Evolutionary conservation across 2,888 invertebrate species (phyloP), one percentile per base, ranked within the genome.

Genomic region (Didymodactylos carnosus): DNA sequence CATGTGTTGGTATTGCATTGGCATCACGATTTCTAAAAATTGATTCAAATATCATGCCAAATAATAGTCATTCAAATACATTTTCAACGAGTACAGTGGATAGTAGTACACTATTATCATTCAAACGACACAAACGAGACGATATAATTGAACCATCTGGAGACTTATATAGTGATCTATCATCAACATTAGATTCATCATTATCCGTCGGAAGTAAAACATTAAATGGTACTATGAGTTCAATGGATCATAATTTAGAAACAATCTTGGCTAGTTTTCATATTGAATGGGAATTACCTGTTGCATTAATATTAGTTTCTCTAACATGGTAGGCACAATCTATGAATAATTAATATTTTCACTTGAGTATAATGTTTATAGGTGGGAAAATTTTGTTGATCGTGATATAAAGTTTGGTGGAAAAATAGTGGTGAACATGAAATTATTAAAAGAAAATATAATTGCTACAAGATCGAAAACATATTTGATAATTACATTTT

Each of bases 331-430:
- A 62, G 25, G 49, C n/a, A 23, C n/a, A n/a, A n/a, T n/a, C n/a
- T 10, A 10, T 49, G 8, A 6, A 23, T 23, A 14, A 23, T 16
- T 43, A 19, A 43, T n/a, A 43, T 43, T 43, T 19, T 43, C 16
- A n/a, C 8, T 19, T n/a, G 5, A 1, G 16, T 3, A 23, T 49
- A n/a, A n/a, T n/a, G n/a, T 23, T 1, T 49, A 11, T 35, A 62
- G 62, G 62, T 97, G 97, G 97, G 95, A 97, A 84, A 97, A 97
- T 84, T 97, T 91, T 81, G 91, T 94, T 1, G 90, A 91, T 75
- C 87, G 88, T 75, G 88, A 91, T 79, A 92, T 94, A 75, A 80
- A 87, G 87, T 62, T 85, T 91, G 79, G 90, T 89, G 79, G 51
- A 43, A 88, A 91, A 23, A 75, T 69, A 27, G 35, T 72, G 8